These are phyloP conservation scores for Globicephala melas DNA, from an alignment of 2,113 vertebrate genomes.

Conservation along the genomic window DNA sequence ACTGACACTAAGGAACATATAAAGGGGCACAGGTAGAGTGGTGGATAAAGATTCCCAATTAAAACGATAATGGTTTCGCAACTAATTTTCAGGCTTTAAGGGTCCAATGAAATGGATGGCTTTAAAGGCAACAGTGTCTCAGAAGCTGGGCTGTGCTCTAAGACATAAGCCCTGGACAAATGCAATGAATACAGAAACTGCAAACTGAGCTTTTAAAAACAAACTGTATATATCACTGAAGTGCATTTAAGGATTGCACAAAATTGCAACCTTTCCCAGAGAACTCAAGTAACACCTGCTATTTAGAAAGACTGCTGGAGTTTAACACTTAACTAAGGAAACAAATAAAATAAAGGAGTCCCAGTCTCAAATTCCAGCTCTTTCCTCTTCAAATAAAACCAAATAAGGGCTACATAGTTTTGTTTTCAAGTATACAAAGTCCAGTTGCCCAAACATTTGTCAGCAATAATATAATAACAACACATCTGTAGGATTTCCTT, in stretches of 20 bases:
- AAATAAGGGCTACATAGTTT: background rate
- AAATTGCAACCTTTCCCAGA: background rate
- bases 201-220: conserved; percentile 36
- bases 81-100: background rate
- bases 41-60: background rate
- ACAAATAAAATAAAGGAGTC: background rate
- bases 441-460: background rate
- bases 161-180: background rate
- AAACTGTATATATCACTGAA: background rate
- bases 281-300: conserved; percentile 52
- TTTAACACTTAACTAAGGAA: conserved; percentile 43
- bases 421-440: conserved; percentile 43
- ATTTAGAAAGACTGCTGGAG: conserved; percentile 39
- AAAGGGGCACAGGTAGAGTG: background rate
- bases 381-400: conserved; percentile 58
- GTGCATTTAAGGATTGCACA: conserved; percentile 31
- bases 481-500: background rate
- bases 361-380: conserved; percentile 19
- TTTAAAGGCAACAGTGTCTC: background rate
- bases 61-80: background rate
- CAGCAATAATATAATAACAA: conserved; percentile 36
- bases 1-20: conserved; percentile 8
- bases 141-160: background rate
- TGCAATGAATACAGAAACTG: background rate
- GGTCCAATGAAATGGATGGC: background rate